These are phyloP conservation scores for Triplophysa siluroides DNA, from an alignment of 2,113 vertebrate species.

Conservation along the genomic window DNA sequence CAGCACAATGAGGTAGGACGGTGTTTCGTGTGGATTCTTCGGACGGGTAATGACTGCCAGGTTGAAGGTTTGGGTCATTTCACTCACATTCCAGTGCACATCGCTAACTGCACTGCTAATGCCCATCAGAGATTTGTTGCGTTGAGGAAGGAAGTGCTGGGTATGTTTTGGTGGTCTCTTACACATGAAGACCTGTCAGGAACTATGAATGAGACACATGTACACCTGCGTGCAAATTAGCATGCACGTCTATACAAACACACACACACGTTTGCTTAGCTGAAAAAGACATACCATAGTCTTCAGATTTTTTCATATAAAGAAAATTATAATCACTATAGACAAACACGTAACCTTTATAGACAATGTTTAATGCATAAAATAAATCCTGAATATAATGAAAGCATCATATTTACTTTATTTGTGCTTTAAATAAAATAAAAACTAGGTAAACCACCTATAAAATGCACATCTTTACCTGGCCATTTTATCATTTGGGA, in stretches of 20 bases:
- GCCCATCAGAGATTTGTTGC: constrained; percentile 18
- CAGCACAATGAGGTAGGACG: constrained; percentile 57
- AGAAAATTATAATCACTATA: no score
- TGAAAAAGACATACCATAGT: background rate
- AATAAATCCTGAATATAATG: no score
- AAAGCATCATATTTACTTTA: no score
- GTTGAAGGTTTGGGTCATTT: constrained; percentile 48
- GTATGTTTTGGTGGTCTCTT: constrained; percentile 23
- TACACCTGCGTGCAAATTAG: background rate
- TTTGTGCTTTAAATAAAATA: no score
- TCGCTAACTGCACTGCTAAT: constrained; percentile 36
- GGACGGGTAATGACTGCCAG: constrained; percentile 59
- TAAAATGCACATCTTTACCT: no score
- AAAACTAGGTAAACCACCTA: no score
- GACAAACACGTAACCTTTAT: no score
- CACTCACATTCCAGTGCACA: constrained; percentile 51
- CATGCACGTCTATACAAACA: background rate
- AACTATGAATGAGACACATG: constrained; percentile 3
- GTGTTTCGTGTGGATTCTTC: constrained; percentile 37
- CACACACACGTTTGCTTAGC: background rate
- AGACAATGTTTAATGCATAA: no score
- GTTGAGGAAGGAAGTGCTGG: constrained; percentile 13
- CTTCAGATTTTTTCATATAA: background rate
- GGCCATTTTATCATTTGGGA: no score
- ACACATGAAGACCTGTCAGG: background rate